Evolutionary conservation across 2,797 vertebrate species (phyloP).

Genomic region (Antennarius maculatus): DNA sequence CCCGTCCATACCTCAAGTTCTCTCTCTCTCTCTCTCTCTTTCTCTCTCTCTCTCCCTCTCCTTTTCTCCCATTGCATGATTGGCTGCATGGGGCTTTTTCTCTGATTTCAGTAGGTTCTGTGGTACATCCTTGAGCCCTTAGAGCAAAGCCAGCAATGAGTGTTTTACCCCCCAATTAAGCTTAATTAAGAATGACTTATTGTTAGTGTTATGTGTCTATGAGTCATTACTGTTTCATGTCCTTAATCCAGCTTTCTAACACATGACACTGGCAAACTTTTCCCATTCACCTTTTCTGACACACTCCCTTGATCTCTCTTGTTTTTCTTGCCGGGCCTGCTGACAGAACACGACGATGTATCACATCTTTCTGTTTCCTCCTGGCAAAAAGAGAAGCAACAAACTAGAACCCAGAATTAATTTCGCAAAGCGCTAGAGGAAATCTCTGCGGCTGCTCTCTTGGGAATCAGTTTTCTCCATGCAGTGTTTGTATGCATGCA

Average conservation of each 20-base stretch:
- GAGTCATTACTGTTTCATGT: constrained; percentile 50
- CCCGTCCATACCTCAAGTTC: not conserved
- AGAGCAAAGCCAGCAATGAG: constrained; percentile 53
- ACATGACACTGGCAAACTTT: constrained; percentile 23
- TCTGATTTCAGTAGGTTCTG: constrained; percentile 45
- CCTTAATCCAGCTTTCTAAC: constrained; percentile 37
- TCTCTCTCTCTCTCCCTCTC: not conserved
- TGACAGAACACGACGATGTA: constrained; percentile 25
- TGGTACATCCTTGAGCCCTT: constrained; percentile 45
- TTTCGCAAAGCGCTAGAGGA: constrained; percentile 40
- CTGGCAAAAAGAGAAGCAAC: constrained; percentile 23
- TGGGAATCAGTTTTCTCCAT: constrained; percentile 51
- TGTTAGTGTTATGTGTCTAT: constrained; percentile 40
- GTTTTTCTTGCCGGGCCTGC: constrained; percentile 11
- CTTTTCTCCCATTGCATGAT: constrained; percentile 12
- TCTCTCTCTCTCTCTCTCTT: not conserved
- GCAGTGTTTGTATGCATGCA: constrained; percentile 56
- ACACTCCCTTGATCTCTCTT: constrained; percentile 8
- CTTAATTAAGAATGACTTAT: constrained; percentile 68
- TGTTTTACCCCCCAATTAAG: constrained; percentile 55
- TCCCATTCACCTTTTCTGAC: constrained; percentile 12
- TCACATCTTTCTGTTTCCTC: constrained; percentile 33
- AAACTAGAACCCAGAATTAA: constrained; percentile 37
- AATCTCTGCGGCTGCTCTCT: constrained; percentile 53
- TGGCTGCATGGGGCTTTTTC: constrained; percentile 29